Conservation (phyloP, 2,888 invertebrate genomes). For the Chrysotoxum bicinctum region DNA sequence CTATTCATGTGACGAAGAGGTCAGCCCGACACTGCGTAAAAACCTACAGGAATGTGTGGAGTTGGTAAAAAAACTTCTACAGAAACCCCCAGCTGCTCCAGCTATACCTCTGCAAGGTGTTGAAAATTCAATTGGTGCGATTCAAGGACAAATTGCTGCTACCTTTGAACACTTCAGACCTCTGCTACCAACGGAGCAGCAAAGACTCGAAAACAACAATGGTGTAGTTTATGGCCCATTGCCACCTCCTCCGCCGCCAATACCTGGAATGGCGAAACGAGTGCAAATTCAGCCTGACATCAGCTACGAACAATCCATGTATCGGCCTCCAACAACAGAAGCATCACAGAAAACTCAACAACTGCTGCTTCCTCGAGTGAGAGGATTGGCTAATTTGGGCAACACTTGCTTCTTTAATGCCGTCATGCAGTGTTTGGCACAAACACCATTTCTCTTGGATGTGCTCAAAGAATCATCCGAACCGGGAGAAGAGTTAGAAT, state of each 20-base stretch:
- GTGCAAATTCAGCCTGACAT: constrained; percentile 73
- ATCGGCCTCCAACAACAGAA: not conserved
- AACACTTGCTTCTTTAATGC: constrained; percentile 99
- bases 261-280: constrained; percentile 79
- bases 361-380: constrained; percentile 83
- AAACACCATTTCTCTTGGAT: constrained; percentile 89
- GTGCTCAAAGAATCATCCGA: constrained; percentile 87
- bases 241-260: constrained; percentile 74
- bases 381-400: constrained; percentile 94
- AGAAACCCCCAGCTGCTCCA: constrained; percentile 75
- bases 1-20: constrained; percentile 89
- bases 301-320: not conserved
- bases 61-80: constrained; percentile 85
- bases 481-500: constrained; percentile 85
- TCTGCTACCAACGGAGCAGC: constrained; percentile 70
- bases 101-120: constrained; percentile 43
- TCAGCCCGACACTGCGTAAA: constrained; percentile 84
- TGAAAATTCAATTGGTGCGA: constrained; percentile 74
- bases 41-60: constrained; percentile 89
- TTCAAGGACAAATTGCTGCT: constrained; percentile 76
- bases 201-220: constrained; percentile 61
- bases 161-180: constrained; percentile 75
- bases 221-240: constrained; percentile 71
- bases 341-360: not conserved
- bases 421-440: constrained; percentile 95